Conservation (phyloP, 2,113 vertebrate species). For the Triplophysa rosa region DNA sequence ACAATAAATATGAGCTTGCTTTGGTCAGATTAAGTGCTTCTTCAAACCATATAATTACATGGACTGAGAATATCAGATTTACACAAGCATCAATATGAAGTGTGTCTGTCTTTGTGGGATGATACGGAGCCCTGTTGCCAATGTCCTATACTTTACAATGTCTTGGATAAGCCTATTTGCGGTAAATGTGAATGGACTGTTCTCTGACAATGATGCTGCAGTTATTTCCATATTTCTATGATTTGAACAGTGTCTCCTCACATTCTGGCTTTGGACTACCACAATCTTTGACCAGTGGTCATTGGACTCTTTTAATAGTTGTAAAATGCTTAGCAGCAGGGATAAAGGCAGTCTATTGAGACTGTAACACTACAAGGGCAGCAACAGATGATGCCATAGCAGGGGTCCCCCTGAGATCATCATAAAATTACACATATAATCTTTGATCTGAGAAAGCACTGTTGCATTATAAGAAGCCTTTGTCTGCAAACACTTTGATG, state of each 20-base stretch:
- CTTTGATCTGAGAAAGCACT: constrained; percentile 63
- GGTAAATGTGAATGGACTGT: constrained; percentile 25
- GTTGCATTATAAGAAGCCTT: constrained; percentile 61
- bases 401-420: constrained; percentile 57
- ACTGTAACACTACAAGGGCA: constrained; percentile 30
- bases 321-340: constrained; percentile 64
- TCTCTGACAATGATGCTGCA: constrained; percentile 44
- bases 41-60: constrained; percentile 28
- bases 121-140: constrained; percentile 29
- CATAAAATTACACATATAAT: constrained; percentile 64
- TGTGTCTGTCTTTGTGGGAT: constrained; percentile 5
- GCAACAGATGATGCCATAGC: constrained; percentile 17
- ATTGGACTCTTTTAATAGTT: constrained; percentile 57
- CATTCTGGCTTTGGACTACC: constrained; percentile 46
- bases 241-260: constrained; percentile 55
- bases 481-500: constrained; percentile 67
- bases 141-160: constrained; percentile 7
- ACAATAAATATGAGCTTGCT: constrained; percentile 16
- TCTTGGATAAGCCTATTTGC: constrained; percentile 50
- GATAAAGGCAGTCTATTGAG: constrained; percentile 54
- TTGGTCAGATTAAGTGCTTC: constrained; percentile 32
- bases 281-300: constrained; percentile 43
- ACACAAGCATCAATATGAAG: not conserved
- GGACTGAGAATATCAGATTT: constrained; percentile 1
- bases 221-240: constrained; percentile 65